These are phyloP conservation scores for Porites australiensis DNA, from an alignment of 64 coral and sea anemone genomes.

Conservation along the genomic window DNA sequence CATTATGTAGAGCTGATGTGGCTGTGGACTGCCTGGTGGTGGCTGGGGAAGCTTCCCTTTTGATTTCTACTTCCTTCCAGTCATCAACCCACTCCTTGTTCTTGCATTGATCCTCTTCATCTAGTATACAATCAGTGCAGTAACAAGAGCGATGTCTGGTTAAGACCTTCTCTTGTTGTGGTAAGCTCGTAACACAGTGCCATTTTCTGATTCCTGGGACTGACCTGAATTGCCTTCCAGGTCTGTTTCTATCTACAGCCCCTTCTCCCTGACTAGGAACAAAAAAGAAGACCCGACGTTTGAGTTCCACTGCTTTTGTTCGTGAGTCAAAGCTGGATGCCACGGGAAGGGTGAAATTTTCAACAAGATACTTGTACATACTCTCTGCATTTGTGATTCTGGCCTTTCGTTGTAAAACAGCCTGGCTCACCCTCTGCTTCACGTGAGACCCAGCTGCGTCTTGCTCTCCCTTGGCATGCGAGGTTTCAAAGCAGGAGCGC, in stretches of 20 bases:
- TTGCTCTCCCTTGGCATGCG: not conserved
- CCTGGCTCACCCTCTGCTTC: constrained; percentile 36
- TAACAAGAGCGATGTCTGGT: no score
- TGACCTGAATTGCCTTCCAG: constrained; percentile 23
- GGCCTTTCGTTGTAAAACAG: not conserved
- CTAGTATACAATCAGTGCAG: constrained; percentile 12
- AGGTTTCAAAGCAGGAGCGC: not conserved
- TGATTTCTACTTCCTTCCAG: constrained; percentile 5
- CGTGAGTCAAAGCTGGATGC: constrained; percentile 37
- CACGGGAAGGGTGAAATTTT: constrained; percentile 30
- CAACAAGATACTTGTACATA: constrained; percentile 16
- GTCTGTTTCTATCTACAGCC: constrained; percentile 28
- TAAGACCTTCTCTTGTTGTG: constrained; percentile 24
- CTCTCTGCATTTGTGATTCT: constrained; percentile 42
- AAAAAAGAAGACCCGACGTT: constrained; percentile 44
- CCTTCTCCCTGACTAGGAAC: constrained; percentile 52
- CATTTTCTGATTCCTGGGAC: not conserved
- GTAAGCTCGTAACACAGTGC: not conserved
- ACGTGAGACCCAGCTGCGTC: no score
- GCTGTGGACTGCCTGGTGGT: constrained; percentile 16
- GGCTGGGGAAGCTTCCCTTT: constrained; percentile 19
- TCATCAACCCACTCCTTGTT: constrained; percentile 38
- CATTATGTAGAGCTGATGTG: not conserved
- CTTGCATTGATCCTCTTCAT: not conserved
- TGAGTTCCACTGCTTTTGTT: constrained; percentile 33